Evolutionary conservation across 2,113 vertebrate species (phyloP).

Genomic region (Hydropotes inermis): DNA sequence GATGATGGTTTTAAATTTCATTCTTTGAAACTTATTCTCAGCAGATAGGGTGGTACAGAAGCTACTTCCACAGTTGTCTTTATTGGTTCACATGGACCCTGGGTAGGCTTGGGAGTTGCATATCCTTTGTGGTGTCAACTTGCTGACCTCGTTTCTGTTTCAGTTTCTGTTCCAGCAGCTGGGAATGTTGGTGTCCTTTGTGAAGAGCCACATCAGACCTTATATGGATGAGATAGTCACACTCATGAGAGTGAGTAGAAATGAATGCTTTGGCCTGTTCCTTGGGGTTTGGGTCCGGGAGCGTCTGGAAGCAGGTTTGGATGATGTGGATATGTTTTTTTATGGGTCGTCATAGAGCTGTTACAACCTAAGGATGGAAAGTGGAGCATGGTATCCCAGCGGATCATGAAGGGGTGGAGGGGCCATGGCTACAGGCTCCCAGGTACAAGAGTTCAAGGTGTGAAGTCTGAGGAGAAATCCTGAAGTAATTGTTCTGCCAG

Average conservation of each 20-base stretch:
- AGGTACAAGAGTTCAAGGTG: neutral
- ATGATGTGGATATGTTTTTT: neutral
- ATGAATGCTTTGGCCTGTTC: neutral
- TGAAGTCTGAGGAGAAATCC: neutral
- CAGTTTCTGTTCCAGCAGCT: conserved; percentile 98
- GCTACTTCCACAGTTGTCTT: neutral
- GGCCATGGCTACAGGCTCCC: neutral
- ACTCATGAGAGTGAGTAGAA: conserved; percentile 93
- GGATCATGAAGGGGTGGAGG: neutral
- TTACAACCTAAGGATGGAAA: fast-evolving
- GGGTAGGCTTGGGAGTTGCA: neutral
- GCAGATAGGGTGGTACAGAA: neutral
- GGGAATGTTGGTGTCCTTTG: conserved; percentile 98
- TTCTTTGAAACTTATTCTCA: neutral
- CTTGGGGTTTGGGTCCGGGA: neutral
- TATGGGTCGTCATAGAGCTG: neutral
- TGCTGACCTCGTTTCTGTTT: conserved; percentile 23
- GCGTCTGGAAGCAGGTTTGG: neutral
- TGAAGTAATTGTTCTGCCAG: conserved; percentile 57
- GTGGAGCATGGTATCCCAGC: neutral
- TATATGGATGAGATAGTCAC: conserved; percentile 99
- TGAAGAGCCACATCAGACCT: conserved; percentile 98
- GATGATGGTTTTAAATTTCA: neutral
- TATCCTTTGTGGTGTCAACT: neutral
- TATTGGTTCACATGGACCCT: neutral